These are phyloP conservation scores for Patiria miniata DNA, from an alignment of 35 echinoderm and acorn worm species.

Conservation along the genomic window DNA sequence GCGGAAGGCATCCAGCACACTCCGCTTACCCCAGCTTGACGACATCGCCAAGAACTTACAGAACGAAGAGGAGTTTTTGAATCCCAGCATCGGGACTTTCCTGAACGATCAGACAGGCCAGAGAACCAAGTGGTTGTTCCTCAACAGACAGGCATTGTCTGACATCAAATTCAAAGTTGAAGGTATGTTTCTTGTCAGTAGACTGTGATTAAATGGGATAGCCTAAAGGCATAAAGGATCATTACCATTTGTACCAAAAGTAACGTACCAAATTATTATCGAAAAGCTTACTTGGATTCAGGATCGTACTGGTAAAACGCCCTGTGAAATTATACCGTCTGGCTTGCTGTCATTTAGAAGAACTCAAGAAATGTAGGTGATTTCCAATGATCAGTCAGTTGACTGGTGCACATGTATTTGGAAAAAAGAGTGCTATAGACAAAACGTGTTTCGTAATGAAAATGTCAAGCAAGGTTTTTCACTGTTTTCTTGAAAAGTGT, in stretches of 20 bases:
- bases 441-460: no score
- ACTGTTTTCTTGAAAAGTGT: no score
- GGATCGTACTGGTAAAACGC: no score
- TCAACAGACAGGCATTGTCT: constrained; percentile 60
- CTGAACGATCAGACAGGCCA: constrained; percentile 74
- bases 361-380: no score
- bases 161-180: constrained; percentile 79
- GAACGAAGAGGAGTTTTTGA: constrained; percentile 76
- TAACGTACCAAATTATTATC: no score
- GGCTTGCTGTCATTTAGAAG: no score
- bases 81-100: constrained; percentile 84
- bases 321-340: no score
- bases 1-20: constrained; percentile 40
- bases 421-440: no score
- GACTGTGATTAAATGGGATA: not conserved
- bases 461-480: no score
- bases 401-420: no score
- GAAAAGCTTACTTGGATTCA: no score
- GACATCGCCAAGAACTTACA: constrained; percentile 69
- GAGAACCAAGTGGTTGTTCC: constrained; percentile 65
- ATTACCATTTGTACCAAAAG: not conserved
- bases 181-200: constrained; percentile 29
- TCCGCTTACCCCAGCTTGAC: constrained; percentile 46
- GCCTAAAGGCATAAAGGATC: not conserved
- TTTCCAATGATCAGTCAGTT: no score